A percentile compares a stretch with the other conserved stretches of the same genome.
Evolutionary conservation across 2,888 invertebrate species (phyloP).

Genomic region (Toxonevra muliebris): DNA sequence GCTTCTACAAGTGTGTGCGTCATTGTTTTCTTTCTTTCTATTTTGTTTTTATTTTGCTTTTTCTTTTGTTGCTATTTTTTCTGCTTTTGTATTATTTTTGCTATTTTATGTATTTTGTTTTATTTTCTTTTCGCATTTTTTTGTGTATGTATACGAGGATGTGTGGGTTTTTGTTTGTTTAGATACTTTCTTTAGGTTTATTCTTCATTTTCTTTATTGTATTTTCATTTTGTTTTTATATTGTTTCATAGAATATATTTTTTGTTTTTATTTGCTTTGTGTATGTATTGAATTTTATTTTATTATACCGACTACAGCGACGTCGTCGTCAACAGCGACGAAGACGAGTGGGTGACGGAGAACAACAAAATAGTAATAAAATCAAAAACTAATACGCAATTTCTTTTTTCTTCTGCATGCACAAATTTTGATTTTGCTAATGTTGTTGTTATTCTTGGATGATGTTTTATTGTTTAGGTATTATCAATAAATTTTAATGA

Average conservation of each 20-base stretch:
- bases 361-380: not conserved
- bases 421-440: too few relatives aligned
- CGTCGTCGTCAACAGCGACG: not conserved
- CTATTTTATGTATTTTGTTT: constrained; percentile 20
- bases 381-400: constrained; percentile 10
- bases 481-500: too few relatives aligned
- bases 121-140: constrained; percentile 21
- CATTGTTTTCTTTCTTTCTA: constrained; percentile 45
- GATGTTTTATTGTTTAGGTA: too few relatives aligned
- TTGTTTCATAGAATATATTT: not conserved
- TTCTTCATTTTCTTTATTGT: constrained; percentile 23
- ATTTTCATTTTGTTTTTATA: constrained; percentile 9
- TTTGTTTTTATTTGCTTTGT: constrained; percentile 6
- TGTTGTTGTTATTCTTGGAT: too few relatives aligned
- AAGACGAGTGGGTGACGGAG: not conserved
- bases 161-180: constrained; percentile 29
- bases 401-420: constrained; percentile 29
- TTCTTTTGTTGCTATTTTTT: constrained; percentile 32
- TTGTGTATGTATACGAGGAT: constrained; percentile 27
- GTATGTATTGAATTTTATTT: constrained; percentile 4
- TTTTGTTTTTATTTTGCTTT: too few relatives aligned
- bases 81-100: not conserved
- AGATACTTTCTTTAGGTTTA: constrained; percentile 2
- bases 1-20: constrained; percentile 58
- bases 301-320: not conserved